Conservation (phyloP, 23 tunicate genomes). For the Aplidium turbinatum region DNA sequence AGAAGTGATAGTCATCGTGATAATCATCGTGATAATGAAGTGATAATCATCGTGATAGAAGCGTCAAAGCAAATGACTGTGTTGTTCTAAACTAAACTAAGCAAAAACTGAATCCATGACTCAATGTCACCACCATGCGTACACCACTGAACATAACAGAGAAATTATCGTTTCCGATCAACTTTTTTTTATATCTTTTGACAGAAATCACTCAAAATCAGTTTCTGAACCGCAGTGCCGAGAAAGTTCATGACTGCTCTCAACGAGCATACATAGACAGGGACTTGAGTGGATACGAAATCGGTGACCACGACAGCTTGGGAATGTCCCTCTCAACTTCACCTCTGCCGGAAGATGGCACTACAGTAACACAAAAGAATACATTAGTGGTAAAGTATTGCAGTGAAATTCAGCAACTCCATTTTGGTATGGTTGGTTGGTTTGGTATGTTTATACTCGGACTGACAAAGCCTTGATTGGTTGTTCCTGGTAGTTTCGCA, state of each 20-base stretch:
- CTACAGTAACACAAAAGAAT: neutral
- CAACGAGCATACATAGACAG: conserved; percentile 29
- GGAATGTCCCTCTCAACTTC: conserved; percentile 44
- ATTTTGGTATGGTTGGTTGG: neutral
- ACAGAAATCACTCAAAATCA: neutral
- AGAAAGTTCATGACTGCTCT: conserved; percentile 33
- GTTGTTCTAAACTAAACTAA: too few species aligned
- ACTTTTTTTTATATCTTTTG: neutral
- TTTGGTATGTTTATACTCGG: too few species aligned
- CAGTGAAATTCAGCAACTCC: neutral
- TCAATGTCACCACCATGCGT: too few species aligned
- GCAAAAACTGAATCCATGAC: too few species aligned
- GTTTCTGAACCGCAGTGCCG: conserved; percentile 4
- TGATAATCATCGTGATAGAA: too few species aligned
- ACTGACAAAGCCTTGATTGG: too few species aligned
- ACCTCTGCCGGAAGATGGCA: neutral
- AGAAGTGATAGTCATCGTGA: too few species aligned
- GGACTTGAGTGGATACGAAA: conserved; percentile 46
- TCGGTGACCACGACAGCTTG: conserved; percentile 49
- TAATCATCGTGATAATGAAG: too few species aligned
- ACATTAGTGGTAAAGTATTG: conserved; percentile 13
- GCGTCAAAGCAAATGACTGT: too few species aligned
- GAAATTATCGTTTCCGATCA: too few species aligned
- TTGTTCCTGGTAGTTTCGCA: too few species aligned
- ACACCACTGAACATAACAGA: too few species aligned